These are phyloP conservation scores for Macrosoma leucophasiata DNA, from an alignment of 2,888 invertebrate genomes.

Conservation along the genomic window DNA sequence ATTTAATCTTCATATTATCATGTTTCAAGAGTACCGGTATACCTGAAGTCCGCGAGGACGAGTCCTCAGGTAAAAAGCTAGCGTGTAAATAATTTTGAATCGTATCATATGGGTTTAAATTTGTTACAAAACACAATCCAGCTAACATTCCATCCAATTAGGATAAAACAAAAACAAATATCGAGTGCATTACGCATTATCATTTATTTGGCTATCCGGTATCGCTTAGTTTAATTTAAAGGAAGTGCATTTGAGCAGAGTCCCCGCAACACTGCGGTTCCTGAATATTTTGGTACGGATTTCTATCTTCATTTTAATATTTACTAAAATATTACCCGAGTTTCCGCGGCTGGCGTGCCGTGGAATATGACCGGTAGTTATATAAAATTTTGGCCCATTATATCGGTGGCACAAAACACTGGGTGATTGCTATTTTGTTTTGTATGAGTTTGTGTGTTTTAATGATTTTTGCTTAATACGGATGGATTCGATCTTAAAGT, in stretches of 20 bases:
- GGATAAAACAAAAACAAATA: slow-evolving; percentile 27
- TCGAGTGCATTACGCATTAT: slow-evolving; percentile 22
- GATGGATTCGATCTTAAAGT: too few relatives aligned
- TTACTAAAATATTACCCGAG: slow-evolving; percentile 33
- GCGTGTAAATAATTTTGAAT: neutral
- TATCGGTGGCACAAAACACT: slow-evolving; percentile 24
- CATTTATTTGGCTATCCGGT: slow-evolving; percentile 32
- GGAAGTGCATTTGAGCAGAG: slow-evolving; percentile 41
- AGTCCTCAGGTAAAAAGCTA: too few relatives aligned
- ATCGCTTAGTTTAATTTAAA: slow-evolving; percentile 47
- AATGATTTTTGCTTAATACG: too few relatives aligned
- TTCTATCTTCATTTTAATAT: slow-evolving; percentile 38
- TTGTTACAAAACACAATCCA: neutral
- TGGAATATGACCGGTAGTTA: slow-evolving; percentile 26
- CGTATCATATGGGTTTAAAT: neutral
- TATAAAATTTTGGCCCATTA: slow-evolving; percentile 31
- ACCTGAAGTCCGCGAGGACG: too few relatives aligned
- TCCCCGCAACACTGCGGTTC: slow-evolving; percentile 44
- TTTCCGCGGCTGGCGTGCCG: slow-evolving; percentile 27
- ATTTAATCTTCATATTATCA: neutral
- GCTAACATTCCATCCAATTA: slow-evolving; percentile 17
- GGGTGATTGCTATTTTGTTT: too few relatives aligned
- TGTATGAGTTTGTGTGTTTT: too few relatives aligned
- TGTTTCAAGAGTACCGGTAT: neutral
- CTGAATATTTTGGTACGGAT: slow-evolving; percentile 29